A percentile compares a stretch with the other conserved stretches of the same genome.
Conservation (phyloP, 2,888 invertebrate genomes). For the Trachelus iudaicus region DNA sequence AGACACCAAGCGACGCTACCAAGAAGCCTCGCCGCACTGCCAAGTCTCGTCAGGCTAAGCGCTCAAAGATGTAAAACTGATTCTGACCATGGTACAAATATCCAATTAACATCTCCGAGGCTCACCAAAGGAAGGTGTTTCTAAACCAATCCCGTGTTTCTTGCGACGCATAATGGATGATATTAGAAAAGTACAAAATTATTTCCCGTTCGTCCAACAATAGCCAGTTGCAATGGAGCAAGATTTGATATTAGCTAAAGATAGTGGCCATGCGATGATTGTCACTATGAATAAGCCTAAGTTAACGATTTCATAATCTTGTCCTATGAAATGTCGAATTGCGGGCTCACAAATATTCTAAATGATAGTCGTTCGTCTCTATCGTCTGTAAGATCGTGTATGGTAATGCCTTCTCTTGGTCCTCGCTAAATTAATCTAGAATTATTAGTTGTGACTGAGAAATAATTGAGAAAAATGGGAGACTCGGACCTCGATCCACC, state of each 20-base stretch:
- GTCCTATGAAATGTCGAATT: too few relatives aligned
- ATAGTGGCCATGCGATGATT: neutral
- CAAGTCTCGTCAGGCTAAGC: conserved; percentile 60
- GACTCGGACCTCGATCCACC: neutral
- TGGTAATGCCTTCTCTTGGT: conserved; percentile 6
- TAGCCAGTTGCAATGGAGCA: neutral
- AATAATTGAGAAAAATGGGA: conserved; percentile 26
- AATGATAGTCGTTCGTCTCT: conserved; percentile 41
- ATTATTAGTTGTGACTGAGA: conserved; percentile 20
- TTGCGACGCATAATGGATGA: conserved; percentile 15
- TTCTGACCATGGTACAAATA: conserved; percentile 58
- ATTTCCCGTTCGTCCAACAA: conserved; percentile 42
- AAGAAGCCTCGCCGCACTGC: conserved; percentile 57
- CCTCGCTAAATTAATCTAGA: conserved; percentile 22
- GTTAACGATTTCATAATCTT: too few relatives aligned
- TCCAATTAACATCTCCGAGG: conserved; percentile 35
- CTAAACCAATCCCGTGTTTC: neutral
- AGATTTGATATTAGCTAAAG: neutral
- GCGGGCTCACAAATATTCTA: conserved; percentile 37
- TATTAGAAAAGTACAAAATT: conserved; percentile 52
- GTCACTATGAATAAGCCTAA: too few relatives aligned
- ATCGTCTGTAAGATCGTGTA: conserved; percentile 23
- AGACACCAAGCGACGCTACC: conserved; percentile 41
- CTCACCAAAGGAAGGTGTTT: neutral
- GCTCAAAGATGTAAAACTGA: conserved; percentile 58